Evolutionary conservation across 2,888 invertebrate genomes (phyloP).

Genomic region (Rotaria socialis): DNA sequence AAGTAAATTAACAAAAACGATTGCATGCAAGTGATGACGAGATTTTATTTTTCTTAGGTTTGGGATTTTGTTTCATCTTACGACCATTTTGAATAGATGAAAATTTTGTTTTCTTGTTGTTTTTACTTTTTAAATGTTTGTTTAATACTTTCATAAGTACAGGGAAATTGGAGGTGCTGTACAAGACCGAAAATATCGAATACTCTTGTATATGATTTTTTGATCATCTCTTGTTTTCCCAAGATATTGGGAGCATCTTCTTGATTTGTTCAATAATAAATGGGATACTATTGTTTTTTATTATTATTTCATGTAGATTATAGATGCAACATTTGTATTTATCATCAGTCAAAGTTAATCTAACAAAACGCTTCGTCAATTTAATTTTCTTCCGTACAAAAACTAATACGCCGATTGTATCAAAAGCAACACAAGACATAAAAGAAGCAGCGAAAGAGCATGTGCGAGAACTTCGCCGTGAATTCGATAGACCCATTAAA

Average conservation of each 20-base stretch:
- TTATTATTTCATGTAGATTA: neutral
- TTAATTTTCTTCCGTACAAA: neutral
- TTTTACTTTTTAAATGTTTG: neutral
- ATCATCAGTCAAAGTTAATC: neutral
- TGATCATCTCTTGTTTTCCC: neutral
- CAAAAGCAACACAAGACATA: neutral
- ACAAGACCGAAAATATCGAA: too few species aligned
- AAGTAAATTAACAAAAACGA: neutral
- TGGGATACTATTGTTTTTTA: too few species aligned
- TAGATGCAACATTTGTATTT: neutral
- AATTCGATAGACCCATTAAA: conserved; percentile 31
- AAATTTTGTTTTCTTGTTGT: neutral
- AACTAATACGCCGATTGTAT: neutral
- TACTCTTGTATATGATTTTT: too few species aligned
- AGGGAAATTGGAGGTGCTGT: too few species aligned
- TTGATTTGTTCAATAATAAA: too few species aligned
- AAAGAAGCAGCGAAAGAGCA: conserved; percentile 23
- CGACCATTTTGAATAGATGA: neutral
- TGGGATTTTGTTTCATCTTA: conserved; percentile 7
- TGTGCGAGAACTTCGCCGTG: neutral
- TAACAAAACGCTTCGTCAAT: neutral
- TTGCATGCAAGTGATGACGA: too few species aligned
- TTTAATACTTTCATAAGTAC: neutral
- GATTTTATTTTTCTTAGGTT: neutral
- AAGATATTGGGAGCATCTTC: neutral